These are phyloP conservation scores for Trimorus sp. DNA, from an alignment of 2,888 invertebrate species.

Conservation along the genomic window DNA sequence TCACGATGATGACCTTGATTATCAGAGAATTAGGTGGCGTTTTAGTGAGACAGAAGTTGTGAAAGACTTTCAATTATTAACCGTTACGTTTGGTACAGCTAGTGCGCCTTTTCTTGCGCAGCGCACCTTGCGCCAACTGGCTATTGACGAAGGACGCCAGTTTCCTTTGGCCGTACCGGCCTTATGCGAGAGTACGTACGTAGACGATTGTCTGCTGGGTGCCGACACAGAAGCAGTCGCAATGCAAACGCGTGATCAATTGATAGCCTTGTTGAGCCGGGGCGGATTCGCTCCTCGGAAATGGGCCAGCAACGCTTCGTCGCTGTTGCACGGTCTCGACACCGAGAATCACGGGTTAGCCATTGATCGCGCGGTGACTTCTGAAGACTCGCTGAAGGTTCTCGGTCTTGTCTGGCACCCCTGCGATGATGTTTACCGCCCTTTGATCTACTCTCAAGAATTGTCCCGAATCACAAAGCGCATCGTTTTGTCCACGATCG, in stretches of 20 bases:
- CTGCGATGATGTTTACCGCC: not conserved
- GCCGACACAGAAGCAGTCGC: not conserved
- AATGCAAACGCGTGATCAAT: not conserved
- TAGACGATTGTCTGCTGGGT: slow-evolving; percentile 30
- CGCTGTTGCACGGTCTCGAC: not conserved
- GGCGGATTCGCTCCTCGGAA: not conserved
- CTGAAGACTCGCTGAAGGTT: not conserved
- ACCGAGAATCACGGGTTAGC: not conserved
- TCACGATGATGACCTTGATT: too few species aligned
- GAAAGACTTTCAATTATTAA: too few species aligned
- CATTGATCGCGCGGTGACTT: not conserved
- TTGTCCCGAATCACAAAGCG: not conserved
- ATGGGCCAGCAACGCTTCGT: not conserved
- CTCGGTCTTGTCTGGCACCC: slow-evolving; percentile 4
- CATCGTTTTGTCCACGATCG: not conserved
- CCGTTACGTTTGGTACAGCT: too few species aligned
- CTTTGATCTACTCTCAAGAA: not conserved
- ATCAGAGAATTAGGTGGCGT: too few species aligned
- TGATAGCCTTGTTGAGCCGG: not conserved
- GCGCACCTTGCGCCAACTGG: too few species aligned
- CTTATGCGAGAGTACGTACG: not conserved
- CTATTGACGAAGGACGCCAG: too few species aligned
- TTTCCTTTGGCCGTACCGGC: too few species aligned
- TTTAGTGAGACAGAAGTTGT: too few species aligned
- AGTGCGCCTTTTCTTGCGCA: too few species aligned